Base-by-base conservation (phyloP, 2,888 invertebrate species). In the Falcaria lacertinaria region DNA sequence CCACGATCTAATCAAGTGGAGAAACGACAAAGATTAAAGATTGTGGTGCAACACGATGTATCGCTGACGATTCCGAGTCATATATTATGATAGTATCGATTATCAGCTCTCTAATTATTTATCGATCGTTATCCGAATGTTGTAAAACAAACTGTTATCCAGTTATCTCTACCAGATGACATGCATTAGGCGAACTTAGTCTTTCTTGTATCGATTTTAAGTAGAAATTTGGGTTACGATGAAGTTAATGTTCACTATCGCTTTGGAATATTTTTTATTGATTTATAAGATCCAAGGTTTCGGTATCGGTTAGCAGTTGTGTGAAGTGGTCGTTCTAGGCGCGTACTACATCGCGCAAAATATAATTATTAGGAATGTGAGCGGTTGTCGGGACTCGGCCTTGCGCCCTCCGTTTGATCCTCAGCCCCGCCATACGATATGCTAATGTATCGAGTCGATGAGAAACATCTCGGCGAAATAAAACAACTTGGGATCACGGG, bases 61-160 rank as follows among this genome's bases (percentile, higher is more conserved):
- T 48, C 52, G 50, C 50, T 47, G 45, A 55, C 57, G 52, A 51
- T 59, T 58, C 50, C 45, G 48, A 50, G 47, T 43, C 44, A 50
- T 34, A 32, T 53, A 51, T 48, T 44, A 45, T 44, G 52, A 61
- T 60, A 56, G 44, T 37, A 68, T 52, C 45, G 53, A 59, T 59
- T 65, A 65, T 62, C 55, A 45, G 48, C 52, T 50, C 49, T 48
- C 45, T 48, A 50, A 56, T 57, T 64, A 54, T 60, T 57, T 64
- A 54, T 60, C 60, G 68, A 69, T 68, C 48, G 48, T 45, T 68
- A 69, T 70, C 66, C 44, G 46, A 53, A 48, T 54, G 57, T 66
- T 69, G 64, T 70, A 64, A 64, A 65, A 63, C 60, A 59, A 54
- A 49, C 43, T 44, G 54, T 56, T 68, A 65, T 50, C 57, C 37